These are phyloP conservation scores for Polypedilum pembai DNA, from an alignment of 1,140 invertebrate species.

Conservation along the genomic window DNA sequence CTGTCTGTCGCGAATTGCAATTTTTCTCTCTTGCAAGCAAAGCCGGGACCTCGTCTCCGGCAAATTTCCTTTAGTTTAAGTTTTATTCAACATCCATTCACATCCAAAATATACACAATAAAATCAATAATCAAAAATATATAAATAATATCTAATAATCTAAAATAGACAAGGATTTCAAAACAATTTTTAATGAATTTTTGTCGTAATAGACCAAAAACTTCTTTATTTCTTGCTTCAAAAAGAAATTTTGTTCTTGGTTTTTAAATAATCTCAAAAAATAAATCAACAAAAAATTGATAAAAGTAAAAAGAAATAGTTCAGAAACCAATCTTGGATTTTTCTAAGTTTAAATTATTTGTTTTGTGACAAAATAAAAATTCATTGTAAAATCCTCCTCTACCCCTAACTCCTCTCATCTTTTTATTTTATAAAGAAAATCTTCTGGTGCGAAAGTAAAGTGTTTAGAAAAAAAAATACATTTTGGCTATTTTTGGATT, in stretches of 20 bases:
- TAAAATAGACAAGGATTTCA: not conserved
- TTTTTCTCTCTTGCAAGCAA: conserved; percentile 14
- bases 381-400: not conserved
- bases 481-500: not conserved
- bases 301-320: conserved; percentile 1
- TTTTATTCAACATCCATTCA: conserved; percentile 18
- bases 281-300: not conserved
- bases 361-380: not conserved
- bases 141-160: not conserved
- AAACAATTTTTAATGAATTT: not conserved
- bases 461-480: conserved; percentile 7
- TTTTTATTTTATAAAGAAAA: not conserved
- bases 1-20: conserved; percentile 7
- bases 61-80: conserved; percentile 15
- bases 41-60: conserved; percentile 10
- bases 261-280: not conserved
- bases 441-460: not conserved
- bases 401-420: not conserved
- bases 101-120: conserved; percentile 13
- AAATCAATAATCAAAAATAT: conserved; percentile 6
- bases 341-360: not conserved
- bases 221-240: not conserved
- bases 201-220: not conserved
- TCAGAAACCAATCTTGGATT: conserved; percentile 3
- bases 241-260: not conserved